These are phyloP conservation scores for Triplophysa siluroides DNA, from an alignment of 2,113 vertebrate genomes.

Conservation along the genomic window DNA sequence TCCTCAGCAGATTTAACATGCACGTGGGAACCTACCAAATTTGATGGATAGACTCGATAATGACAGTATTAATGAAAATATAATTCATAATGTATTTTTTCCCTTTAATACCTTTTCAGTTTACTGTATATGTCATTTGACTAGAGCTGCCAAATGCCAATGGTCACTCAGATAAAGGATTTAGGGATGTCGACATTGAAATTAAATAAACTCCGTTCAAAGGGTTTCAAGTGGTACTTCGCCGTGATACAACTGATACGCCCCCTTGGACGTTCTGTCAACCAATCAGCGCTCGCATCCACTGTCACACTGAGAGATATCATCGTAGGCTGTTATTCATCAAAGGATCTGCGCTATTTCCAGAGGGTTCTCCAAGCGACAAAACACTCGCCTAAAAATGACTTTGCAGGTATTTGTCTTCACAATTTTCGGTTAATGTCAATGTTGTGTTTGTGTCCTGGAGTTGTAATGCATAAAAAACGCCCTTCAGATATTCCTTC, in stretches of 20 bases:
- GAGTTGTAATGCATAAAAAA: background rate
- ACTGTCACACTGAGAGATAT: background rate
- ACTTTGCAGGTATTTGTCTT: slow-evolving; percentile 52
- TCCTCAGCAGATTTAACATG: background rate
- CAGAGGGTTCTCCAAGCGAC: background rate
- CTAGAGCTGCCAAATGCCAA: background rate
- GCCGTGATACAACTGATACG: background rate
- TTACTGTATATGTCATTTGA: background rate
- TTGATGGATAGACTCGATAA: no score
- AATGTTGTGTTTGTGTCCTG: background rate
- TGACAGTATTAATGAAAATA: no score
- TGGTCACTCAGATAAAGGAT: background rate
- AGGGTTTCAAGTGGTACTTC: no score
- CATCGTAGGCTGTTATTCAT: slow-evolving; percentile 19
- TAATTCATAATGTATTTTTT: no score
- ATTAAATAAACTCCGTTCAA: background rate
- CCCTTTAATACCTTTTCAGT: background rate
- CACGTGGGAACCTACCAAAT: no score
- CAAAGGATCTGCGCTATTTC: background rate
- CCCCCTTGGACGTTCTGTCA: background rate
- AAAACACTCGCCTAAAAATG: slow-evolving; percentile 36
- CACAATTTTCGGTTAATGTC: background rate
- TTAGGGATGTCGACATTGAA: background rate
- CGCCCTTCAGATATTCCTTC: background rate
- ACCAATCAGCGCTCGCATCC: slow-evolving; percentile 50